Conservation (phyloP, 2,888 invertebrate genomes). For the Caenorhabditis sp. region DNA sequence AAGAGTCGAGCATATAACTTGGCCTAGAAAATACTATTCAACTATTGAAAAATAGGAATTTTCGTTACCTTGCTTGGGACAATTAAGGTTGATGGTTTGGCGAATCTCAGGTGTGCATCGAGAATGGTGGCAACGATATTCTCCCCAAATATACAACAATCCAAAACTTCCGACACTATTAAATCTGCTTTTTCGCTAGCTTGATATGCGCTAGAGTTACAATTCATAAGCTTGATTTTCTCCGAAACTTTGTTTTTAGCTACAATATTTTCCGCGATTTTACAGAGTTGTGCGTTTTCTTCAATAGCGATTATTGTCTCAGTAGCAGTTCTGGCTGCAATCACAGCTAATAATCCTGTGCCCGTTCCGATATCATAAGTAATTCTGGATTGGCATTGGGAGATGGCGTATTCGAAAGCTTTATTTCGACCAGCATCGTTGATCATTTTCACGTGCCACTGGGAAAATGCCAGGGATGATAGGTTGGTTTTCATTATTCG, state of each 20-base stretch:
- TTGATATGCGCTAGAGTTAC: not conserved
- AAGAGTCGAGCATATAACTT: slow-evolving; percentile 19
- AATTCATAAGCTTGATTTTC: slow-evolving; percentile 3
- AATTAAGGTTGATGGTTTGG: slow-evolving; percentile 25
- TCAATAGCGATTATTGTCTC: slow-evolving; percentile 36
- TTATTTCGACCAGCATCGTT: slow-evolving; percentile 27
- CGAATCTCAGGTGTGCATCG: slow-evolving; percentile 44
- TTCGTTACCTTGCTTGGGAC: slow-evolving; percentile 32
- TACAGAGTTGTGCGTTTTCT: slow-evolving; percentile 17
- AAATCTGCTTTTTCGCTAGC: slow-evolving; percentile 24
- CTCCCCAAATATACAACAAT: slow-evolving; percentile 50
- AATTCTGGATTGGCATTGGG: not conserved
- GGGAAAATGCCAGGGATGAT: slow-evolving; percentile 26
- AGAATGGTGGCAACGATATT: slow-evolving; percentile 34
- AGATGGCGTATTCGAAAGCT: not conserved
- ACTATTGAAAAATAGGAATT: slow-evolving; percentile 3
- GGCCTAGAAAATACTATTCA: slow-evolving; percentile 16
- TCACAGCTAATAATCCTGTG: slow-evolving; percentile 41
- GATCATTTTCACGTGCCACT: slow-evolving; percentile 52
- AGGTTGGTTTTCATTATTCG: slow-evolving; percentile 20
- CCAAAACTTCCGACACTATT: slow-evolving; percentile 43
- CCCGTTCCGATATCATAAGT: slow-evolving; percentile 49
- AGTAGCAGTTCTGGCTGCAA: slow-evolving; percentile 35
- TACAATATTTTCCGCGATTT: slow-evolving; percentile 29
- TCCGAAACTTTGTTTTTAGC: slow-evolving; percentile 9